Conservation (phyloP, 2,113 vertebrate genomes). For the Myodes glareolus region DNA sequence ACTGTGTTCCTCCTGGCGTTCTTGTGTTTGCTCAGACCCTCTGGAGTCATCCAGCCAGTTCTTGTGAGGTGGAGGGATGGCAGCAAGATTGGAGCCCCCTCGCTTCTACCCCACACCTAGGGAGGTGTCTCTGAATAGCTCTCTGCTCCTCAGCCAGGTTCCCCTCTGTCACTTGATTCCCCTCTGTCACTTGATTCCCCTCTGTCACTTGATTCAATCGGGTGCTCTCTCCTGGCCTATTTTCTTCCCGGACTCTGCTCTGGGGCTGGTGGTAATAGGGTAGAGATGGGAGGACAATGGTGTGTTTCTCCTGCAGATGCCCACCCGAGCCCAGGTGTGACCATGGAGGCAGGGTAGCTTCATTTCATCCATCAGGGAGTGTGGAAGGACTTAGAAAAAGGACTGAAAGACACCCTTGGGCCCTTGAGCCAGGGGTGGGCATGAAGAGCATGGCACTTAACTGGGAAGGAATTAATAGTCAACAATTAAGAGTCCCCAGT, state of each 20-base stretch:
- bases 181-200: background rate
- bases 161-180: background rate
- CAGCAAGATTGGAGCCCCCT: background rate
- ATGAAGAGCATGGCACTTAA: background rate
- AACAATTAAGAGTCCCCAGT: background rate
- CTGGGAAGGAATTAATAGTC: background rate
- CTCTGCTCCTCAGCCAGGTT: background rate
- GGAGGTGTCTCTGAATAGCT: background rate
- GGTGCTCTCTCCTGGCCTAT: background rate
- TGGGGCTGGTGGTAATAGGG: background rate
- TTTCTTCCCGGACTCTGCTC: background rate
- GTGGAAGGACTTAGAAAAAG: background rate
- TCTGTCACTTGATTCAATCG: background rate
- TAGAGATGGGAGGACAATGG: background rate
- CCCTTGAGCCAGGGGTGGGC: background rate
- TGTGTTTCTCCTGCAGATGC: background rate
- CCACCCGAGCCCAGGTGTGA: background rate
- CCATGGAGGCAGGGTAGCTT: background rate
- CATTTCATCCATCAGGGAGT: background rate
- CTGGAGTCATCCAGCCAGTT: background rate
- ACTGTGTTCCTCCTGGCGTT: background rate
- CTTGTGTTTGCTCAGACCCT: background rate
- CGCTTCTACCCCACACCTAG: fast-evolving
- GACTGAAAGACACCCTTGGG: background rate
- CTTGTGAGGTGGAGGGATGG: fast-evolving